Conservation (phyloP, 2,888 invertebrate genomes). For the Kryphioiulus occultus region DNA sequence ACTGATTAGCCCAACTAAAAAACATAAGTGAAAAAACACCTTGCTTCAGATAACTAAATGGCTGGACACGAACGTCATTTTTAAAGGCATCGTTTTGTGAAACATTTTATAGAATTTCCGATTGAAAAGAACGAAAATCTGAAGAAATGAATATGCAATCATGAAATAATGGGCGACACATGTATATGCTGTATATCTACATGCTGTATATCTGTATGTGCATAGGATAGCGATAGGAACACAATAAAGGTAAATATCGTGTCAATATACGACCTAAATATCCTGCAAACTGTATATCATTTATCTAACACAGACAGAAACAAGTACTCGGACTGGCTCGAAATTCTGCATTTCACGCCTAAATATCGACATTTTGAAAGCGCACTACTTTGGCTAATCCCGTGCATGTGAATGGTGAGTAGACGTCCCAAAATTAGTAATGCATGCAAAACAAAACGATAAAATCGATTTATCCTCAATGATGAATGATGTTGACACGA, state of each 20-base stretch:
- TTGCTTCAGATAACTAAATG: too few relatives aligned
- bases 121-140: too few relatives aligned
- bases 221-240: background rate
- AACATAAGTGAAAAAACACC: too few relatives aligned
- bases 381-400: background rate
- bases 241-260: background rate
- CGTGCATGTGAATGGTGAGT: background rate
- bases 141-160: too few relatives aligned
- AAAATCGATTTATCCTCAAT: constrained; percentile 4
- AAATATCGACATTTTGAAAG: background rate
- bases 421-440: background rate
- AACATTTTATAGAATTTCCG: too few relatives aligned
- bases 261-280: background rate
- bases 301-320: background rate
- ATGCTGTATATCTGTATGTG: too few relatives aligned
- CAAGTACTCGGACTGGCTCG: background rate
- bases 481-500: background rate
- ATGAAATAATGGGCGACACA: too few relatives aligned
- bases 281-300: background rate
- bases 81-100: too few relatives aligned
- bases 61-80: too few relatives aligned
- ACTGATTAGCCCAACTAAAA: too few relatives aligned
- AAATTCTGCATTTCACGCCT: background rate
- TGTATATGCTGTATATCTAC: too few relatives aligned
- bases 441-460: background rate